These are phyloP conservation scores for Sebastes jordani DNA, from an alignment of 2,797 vertebrate species.

Conservation along the genomic window DNA sequence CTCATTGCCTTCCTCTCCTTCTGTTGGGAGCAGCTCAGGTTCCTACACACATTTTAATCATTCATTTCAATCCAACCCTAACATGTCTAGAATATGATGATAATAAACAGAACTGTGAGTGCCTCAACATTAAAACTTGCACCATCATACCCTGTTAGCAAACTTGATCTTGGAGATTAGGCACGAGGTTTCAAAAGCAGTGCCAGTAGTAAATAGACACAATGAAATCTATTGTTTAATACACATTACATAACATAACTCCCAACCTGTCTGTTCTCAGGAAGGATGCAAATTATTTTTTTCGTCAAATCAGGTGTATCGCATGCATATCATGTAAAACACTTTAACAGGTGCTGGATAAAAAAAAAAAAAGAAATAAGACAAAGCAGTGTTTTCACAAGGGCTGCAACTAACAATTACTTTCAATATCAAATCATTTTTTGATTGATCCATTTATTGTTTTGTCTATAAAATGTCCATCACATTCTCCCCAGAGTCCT, in stretches of 20 bases:
- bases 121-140: background rate
- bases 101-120: background rate
- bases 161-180: background rate
- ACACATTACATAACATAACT: background rate
- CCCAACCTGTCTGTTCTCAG: background rate
- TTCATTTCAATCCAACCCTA: background rate
- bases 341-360: background rate
- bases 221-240: background rate
- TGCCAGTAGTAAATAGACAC: background rate
- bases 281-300: background rate
- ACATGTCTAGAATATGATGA: background rate
- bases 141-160: background rate
- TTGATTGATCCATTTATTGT: too few relatives aligned
- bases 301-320: background rate
- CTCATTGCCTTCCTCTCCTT: slow-evolving; percentile 87
- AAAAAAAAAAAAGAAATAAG: background rate
- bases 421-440: too few relatives aligned
- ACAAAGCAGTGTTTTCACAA: background rate
- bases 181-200: background rate
- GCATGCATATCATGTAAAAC: background rate
- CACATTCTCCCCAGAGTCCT: background rate
- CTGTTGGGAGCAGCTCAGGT: slow-evolving; percentile 86
- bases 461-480: too few relatives aligned
- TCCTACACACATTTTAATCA: slow-evolving; percentile 73
- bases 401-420: too few relatives aligned